These are phyloP conservation scores for Perithous albicinctus DNA, from an alignment of 2,888 invertebrate genomes.

Conservation along the genomic window DNA sequence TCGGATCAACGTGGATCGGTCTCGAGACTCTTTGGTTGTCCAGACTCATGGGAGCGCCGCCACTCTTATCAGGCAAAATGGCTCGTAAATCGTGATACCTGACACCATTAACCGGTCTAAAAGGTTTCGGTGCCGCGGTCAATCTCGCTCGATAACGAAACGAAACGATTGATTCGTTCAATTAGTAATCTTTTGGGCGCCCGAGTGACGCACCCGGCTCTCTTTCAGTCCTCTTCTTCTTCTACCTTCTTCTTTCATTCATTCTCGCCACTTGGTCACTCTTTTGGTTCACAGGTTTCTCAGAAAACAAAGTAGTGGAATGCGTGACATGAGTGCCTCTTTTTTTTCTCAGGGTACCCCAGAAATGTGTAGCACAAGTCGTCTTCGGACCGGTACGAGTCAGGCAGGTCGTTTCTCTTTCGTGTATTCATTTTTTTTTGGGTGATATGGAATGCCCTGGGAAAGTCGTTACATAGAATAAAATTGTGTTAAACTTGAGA, in stretches of 20 bases:
- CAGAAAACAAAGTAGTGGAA: background rate
- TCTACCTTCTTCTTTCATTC: background rate
- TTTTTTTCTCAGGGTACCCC: background rate
- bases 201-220: background rate
- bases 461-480: background rate
- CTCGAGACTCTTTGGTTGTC: conserved; percentile 2
- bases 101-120: conserved; percentile 65
- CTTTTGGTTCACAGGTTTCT: background rate
- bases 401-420: background rate
- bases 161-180: conserved; percentile 77
- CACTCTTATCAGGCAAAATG: conserved; percentile 63
- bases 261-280: background rate
- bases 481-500: no score
- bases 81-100: conserved; percentile 65
- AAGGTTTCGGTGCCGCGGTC: conserved; percentile 63
- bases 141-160: conserved; percentile 63
- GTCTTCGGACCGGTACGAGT: background rate
- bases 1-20: conserved; percentile 13
- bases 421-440: background rate
- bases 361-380: background rate
- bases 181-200: conserved; percentile 74
- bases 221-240: background rate
- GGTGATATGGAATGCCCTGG: no score
- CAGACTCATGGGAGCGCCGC: conserved; percentile 39
- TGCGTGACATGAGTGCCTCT: background rate